These are phyloP conservation scores for Pollicipes pollicipes DNA, from an alignment of 1,140 invertebrate genomes.

Conservation along the genomic window DNA sequence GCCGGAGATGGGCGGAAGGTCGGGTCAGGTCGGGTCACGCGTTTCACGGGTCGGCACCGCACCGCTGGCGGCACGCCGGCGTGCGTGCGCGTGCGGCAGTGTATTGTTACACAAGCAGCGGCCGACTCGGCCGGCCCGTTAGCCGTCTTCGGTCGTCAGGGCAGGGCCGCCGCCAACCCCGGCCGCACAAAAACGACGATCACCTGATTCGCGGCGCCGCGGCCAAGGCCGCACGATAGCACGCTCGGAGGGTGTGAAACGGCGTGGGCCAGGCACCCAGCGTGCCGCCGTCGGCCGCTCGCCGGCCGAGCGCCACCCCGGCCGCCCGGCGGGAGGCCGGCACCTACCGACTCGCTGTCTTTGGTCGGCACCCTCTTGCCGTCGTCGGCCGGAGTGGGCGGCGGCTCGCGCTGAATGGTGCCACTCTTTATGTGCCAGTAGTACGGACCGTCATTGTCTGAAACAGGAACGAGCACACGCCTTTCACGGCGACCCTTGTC, in stretches of 20 bases:
- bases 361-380: not conserved
- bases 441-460: conserved; percentile 81
- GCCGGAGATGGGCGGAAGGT: no score
- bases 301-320: no score
- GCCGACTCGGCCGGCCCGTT: not conserved
- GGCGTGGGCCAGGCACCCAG: no score
- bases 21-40: no score
- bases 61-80: no score
- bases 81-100: not conserved
- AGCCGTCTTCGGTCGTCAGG: not conserved
- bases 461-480: conserved; percentile 19
- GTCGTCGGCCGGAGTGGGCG: conserved; percentile 31
- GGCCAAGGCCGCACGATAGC: not conserved
- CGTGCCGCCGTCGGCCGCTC: no score
- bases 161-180: no score
- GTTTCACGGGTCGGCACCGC: no score
- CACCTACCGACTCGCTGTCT: not conserved
- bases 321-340: no score
- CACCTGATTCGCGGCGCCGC: no score
- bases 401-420: conserved; percentile 81
- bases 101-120: not conserved
- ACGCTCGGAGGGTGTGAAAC: no score
- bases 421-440: conserved; percentile 98
- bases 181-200: not conserved
- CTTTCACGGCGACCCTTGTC: no score